Evolutionary conservation across 2,113 vertebrate species (phyloP).

Genomic region (Psittacula cyanocephala): DNA sequence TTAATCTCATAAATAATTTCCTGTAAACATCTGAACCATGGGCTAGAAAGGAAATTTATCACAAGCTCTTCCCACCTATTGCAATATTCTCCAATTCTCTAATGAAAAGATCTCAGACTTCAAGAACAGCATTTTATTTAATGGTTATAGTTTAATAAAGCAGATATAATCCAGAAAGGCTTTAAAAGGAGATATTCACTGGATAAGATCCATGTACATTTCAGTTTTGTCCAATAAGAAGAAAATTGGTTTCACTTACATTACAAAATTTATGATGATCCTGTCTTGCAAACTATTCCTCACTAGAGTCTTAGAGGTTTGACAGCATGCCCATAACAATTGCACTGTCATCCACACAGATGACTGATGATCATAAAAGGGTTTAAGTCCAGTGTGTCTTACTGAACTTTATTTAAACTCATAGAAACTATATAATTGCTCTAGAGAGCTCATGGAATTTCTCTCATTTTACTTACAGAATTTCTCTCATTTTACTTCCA

Average conservation of each 20-base stretch:
- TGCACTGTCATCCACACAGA: not conserved
- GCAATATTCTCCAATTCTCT: not conserved
- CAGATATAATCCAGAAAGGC: slow-evolving; percentile 42
- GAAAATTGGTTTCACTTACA: not conserved
- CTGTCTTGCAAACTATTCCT: not conserved
- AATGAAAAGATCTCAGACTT: slow-evolving; percentile 21
- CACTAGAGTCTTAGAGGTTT: not conserved
- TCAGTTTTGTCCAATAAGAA: not conserved
- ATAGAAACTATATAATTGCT: not conserved
- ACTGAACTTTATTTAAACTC: slow-evolving; percentile 28
- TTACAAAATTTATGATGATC: not conserved
- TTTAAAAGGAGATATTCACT: slow-evolving; percentile 7
- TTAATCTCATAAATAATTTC: slow-evolving; percentile 28
- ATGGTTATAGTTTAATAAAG: slow-evolving; percentile 43
- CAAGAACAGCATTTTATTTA: not conserved
- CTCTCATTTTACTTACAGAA: not conserved
- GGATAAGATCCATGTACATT: slow-evolving; percentile 22
- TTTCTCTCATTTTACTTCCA: not conserved
- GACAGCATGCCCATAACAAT: not conserved
- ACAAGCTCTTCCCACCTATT: not conserved
- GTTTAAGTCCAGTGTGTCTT: not conserved
- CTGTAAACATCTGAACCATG: slow-evolving; percentile 7
- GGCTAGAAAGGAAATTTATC: slow-evolving; percentile 22
- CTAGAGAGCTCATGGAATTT: not conserved
- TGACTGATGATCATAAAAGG: not conserved